These are phyloP conservation scores for Procavia capensis DNA, from an alignment of 2,113 vertebrate genomes.

Conservation along the genomic window DNA sequence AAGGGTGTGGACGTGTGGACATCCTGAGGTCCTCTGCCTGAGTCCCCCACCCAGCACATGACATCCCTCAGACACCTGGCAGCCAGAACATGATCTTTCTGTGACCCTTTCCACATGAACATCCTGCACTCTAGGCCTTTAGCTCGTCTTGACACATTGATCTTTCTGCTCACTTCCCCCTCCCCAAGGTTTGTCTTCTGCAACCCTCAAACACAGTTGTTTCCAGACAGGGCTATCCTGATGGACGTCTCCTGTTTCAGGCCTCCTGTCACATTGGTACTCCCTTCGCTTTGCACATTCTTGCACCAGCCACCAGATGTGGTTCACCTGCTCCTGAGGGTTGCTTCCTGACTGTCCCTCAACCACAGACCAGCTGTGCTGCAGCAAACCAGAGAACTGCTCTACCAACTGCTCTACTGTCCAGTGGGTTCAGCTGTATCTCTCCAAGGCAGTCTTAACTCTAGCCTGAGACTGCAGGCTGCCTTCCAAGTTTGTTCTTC, in stretches of 20 bases:
- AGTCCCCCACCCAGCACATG: background rate
- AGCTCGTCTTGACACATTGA: background rate
- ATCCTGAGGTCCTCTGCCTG: background rate
- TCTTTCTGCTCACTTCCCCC: background rate
- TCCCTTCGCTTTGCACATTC: background rate
- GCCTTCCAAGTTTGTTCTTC: background rate
- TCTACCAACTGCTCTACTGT: background rate
- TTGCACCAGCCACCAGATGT: background rate
- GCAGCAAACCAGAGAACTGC: background rate
- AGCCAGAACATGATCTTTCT: background rate
- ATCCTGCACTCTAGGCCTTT: background rate
- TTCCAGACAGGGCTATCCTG: background rate
- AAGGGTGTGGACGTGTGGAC: background rate
- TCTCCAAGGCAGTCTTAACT: background rate
- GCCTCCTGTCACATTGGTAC: fast-evolving
- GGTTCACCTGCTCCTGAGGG: too few species aligned
- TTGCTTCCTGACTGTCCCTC: background rate
- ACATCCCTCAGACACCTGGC: background rate
- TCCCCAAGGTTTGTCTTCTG: background rate
- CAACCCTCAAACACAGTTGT: background rate
- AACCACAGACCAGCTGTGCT: background rate
- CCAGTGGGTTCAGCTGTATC: background rate
- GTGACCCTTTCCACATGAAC: background rate
- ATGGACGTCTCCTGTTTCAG: background rate
- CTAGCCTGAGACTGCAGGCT: background rate